Evolutionary conservation across 2,797 vertebrate species (phyloP).

Genomic region (Hoplostethus atlanticus): DNA sequence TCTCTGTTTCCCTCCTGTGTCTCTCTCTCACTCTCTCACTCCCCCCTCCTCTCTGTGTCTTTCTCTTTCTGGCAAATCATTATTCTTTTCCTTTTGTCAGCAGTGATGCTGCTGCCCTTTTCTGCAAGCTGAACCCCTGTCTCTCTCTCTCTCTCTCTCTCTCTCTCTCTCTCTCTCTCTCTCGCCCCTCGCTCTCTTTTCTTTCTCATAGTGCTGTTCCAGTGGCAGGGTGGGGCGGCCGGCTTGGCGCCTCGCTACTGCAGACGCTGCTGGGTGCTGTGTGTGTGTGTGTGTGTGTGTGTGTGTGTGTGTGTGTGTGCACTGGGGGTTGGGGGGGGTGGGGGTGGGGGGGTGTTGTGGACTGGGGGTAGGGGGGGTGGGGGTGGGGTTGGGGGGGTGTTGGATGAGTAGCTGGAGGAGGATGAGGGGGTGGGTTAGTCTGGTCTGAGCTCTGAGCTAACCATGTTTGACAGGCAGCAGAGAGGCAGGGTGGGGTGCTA

Average conservation of each 20-base stretch:
- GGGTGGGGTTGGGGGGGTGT: no score
- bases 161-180: slow-evolving; percentile 1
- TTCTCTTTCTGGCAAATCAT: slow-evolving; percentile 69
- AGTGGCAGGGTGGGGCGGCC: slow-evolving; percentile 70
- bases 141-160: neutral
- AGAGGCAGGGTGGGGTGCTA: slow-evolving; percentile 39
- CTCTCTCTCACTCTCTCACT: slow-evolving; percentile 7
- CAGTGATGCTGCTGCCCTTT: slow-evolving; percentile 73
- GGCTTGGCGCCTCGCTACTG: slow-evolving; percentile 66
- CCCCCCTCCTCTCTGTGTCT: slow-evolving; percentile 37
- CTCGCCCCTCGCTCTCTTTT: slow-evolving; percentile 43
- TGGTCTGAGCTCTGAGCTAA: slow-evolving; percentile 72
- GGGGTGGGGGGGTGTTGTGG: neutral
- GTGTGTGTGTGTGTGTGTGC: neutral
- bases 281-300: neutral
- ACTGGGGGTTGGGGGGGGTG: neutral
- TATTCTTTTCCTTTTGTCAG: slow-evolving; percentile 77
- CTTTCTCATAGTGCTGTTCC: slow-evolving; percentile 54
- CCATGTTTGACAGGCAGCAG: slow-evolving; percentile 82
- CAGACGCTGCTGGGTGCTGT: slow-evolving; percentile 52
- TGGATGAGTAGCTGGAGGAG: neutral
- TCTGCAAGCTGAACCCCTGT: slow-evolving; percentile 49
- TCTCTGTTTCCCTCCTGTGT: slow-evolving; percentile 49
- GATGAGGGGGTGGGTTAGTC: slow-evolving; percentile 26
- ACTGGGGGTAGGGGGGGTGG: neutral